A percentile compares a stretch with the other conserved stretches of the same genome.
These are phyloP conservation scores for Caenorhabditis macrosperma DNA, from an alignment of 2,888 invertebrate species.

Conservation along the genomic window DNA sequence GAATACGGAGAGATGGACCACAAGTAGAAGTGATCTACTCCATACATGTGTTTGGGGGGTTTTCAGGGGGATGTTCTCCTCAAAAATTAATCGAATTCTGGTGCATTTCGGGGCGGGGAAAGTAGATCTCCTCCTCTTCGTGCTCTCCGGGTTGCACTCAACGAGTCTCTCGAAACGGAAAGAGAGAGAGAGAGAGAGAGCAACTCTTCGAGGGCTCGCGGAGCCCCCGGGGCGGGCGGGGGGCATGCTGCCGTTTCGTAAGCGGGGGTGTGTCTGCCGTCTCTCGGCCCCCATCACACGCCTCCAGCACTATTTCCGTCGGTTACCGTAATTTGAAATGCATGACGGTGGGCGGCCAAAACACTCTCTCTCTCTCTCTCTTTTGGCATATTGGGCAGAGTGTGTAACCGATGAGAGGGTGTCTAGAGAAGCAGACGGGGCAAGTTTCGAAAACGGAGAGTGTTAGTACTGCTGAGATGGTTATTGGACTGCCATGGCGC, in stretches of 20 bases:
- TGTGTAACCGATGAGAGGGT: too few relatives aligned
- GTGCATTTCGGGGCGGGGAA: background rate
- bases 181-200: background rate
- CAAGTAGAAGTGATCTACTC: too few relatives aligned
- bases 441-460: too few relatives aligned
- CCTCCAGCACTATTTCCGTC: constrained; percentile 18
- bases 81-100: constrained; percentile 54
- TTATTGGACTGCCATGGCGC: too few relatives aligned
- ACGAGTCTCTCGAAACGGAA: constrained; percentile 27
- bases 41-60: background rate
- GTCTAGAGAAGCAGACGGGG: constrained; percentile 9
- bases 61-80: background rate
- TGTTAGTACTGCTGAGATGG: too few relatives aligned
- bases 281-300: background rate
- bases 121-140: too few relatives aligned
- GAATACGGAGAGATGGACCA: too few relatives aligned
- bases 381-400: too few relatives aligned
- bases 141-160: too few relatives aligned
- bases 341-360: constrained; percentile 48
- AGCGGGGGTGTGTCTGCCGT: constrained; percentile 8
- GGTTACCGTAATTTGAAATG: constrained; percentile 63
- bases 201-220: constrained; percentile 2
- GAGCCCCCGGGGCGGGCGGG: constrained; percentile 21
- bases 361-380: constrained; percentile 32
- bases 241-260: constrained; percentile 4